Conservation (phyloP, 2,888 invertebrate species). For the Eugnorisma glareosa region DNA sequence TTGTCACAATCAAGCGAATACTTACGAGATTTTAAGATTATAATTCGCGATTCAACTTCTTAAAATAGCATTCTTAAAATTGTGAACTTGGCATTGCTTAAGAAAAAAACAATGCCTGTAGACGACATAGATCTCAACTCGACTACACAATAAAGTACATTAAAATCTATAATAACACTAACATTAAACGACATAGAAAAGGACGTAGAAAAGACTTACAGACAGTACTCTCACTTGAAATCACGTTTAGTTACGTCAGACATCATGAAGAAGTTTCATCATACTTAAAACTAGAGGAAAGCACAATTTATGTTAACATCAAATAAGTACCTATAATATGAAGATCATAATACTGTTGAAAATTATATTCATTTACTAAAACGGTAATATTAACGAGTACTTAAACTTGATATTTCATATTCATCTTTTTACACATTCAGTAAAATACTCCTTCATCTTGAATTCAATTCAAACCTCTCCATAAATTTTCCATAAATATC, state of each 20-base stretch:
- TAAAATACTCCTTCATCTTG: constrained; percentile 9
- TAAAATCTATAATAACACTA: constrained; percentile 80
- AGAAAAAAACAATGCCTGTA: constrained; percentile 44
- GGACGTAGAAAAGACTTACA: constrained; percentile 88
- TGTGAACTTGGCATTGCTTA: constrained; percentile 22
- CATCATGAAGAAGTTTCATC: constrained; percentile 67
- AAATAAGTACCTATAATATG: constrained; percentile 51
- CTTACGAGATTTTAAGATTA: constrained; percentile 52
- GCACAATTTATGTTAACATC: constrained; percentile 47
- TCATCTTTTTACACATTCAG: not conserved
- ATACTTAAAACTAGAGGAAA: constrained; percentile 51
- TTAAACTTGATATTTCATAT: constrained; percentile 16
- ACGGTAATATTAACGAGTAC: constrained; percentile 33
- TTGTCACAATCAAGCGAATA: constrained; percentile 59
- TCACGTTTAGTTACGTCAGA: constrained; percentile 86
- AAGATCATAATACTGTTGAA: constrained; percentile 61
- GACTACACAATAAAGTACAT: constrained; percentile 42
- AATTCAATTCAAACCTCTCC: constrained; percentile 2
- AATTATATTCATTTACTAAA: constrained; percentile 42
- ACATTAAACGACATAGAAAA: constrained; percentile 90
- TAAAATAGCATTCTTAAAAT: constrained; percentile 38
- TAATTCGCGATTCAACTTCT: constrained; percentile 35
- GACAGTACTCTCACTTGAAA: constrained; percentile 88
- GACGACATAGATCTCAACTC: constrained; percentile 50
- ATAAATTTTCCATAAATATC: constrained; percentile 11